Percentiles rank a stretch among this genome's conserved stretches.
Evolutionary conservation across 2,113 vertebrate species (phyloP).

Genomic region (Thamnaconus septentrionalis): DNA sequence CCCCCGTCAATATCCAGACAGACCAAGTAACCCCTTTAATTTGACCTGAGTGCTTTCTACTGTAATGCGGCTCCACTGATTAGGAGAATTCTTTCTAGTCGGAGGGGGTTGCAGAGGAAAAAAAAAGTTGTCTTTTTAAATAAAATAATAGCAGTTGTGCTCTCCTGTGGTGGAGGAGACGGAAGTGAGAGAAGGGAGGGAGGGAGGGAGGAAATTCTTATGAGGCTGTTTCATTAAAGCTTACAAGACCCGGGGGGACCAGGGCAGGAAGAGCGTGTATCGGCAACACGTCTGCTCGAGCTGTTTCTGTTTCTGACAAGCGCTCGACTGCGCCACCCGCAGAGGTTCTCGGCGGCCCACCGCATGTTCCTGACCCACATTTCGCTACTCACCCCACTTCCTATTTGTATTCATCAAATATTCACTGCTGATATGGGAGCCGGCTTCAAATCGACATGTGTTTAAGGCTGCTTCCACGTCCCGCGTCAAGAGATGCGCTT

Average conservation of each 20-base stretch:
- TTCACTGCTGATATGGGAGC: constrained; percentile 30
- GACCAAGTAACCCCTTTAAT: constrained; percentile 6
- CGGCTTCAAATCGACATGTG: constrained; percentile 26
- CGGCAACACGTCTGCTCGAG: constrained; percentile 20
- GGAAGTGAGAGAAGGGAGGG: neutral
- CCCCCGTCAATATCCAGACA: neutral
- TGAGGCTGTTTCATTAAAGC: constrained; percentile 34
- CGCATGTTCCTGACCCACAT: constrained; percentile 62
- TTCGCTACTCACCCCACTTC: constrained; percentile 32
- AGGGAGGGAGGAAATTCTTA: neutral
- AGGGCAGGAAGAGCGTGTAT: constrained; percentile 25
- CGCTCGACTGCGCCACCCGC: constrained; percentile 35
- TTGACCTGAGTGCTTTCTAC: constrained; percentile 3
- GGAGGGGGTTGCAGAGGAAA: neutral
- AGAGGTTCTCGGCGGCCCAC: constrained; percentile 35
- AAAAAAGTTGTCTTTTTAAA: neutral
- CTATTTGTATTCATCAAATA: constrained; percentile 28
- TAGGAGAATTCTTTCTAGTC: neutral
- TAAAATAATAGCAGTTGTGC: neutral
- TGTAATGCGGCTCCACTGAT: constrained; percentile 4
- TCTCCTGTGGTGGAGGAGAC: constrained; percentile 23
- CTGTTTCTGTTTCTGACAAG: constrained; percentile 2
- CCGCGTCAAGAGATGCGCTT: neutral
- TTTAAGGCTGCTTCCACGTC: constrained; percentile 19
- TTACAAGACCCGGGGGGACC: constrained; percentile 30